A percentile compares a stretch with the other conserved stretches of the same genome.
phyloP scores from a whole-genome alignment of 1,140 invertebrate species.

The Drepana arcuata region DNA sequence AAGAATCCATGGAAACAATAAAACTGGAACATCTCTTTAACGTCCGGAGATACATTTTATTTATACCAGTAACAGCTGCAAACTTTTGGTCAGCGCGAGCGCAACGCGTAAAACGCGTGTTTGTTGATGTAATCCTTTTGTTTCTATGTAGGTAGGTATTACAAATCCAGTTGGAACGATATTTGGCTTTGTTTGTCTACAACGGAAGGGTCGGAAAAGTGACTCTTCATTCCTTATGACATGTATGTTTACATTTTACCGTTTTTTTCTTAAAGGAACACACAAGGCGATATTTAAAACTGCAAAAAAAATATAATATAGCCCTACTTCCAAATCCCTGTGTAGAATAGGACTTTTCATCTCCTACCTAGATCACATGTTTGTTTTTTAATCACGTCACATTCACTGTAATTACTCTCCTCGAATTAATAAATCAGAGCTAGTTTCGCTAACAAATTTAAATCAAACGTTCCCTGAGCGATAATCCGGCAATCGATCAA shows the following conservation, averaged over 20 bases:
- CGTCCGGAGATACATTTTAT: conserved; percentile 66
- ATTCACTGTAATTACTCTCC: no score
- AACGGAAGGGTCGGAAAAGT: conserved; percentile 22
- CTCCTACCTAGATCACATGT: no score
- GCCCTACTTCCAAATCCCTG: no score
- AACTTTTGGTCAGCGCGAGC: conserved; percentile 64
- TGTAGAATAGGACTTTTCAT: no score
- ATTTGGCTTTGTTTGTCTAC: conserved; percentile 25
- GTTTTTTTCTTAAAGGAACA: no score
- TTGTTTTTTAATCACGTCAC: no score
- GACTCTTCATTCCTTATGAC: no score
- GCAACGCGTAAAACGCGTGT: conserved; percentile 35
- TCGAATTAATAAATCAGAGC: no score
- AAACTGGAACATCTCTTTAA: conserved; percentile 52
- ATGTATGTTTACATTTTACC: no score
- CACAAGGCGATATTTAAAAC: conserved; percentile 23
- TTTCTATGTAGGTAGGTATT: conserved; percentile 45
- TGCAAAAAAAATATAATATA: no score
- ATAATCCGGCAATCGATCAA: conserved; percentile 40
- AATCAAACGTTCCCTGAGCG: no score
- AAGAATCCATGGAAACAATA: conserved; percentile 47
- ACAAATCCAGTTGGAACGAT: conserved; percentile 25
- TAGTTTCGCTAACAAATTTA: no score
- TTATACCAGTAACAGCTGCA: conserved; percentile 65
- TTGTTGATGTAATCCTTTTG: conserved; percentile 61